Conservation (phyloP, 2,797 vertebrate species). For the Aselliscus stoliczkanus region DNA sequence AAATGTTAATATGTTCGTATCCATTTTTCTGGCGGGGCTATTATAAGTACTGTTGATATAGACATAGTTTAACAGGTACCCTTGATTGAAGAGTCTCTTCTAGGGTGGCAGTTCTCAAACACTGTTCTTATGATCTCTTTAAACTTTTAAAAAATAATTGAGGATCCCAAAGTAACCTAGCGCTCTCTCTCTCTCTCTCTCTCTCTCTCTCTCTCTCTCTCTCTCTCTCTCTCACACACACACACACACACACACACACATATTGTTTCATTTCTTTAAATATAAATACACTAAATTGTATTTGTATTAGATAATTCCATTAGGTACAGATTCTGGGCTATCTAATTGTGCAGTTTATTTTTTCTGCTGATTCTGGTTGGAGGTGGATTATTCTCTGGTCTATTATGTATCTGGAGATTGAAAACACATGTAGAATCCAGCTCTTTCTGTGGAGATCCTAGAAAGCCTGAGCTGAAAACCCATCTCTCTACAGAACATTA, state of each 20-base stretch:
- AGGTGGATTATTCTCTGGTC: neutral
- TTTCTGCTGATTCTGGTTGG: neutral
- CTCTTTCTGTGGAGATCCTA: neutral
- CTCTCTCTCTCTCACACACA: too few species aligned
- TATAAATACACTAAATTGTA: neutral
- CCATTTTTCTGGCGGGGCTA: neutral
- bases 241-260: too few species aligned
- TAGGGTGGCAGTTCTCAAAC: neutral
- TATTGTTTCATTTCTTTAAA: neutral
- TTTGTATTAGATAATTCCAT: neutral
- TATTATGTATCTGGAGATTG: neutral
- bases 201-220: neutral
- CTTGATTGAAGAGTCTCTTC: neutral
- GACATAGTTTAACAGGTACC: neutral
- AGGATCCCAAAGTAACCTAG: neutral
- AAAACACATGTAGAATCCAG: neutral
- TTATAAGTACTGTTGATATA: neutral
- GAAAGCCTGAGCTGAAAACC: neutral
- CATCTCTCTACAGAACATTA: neutral
- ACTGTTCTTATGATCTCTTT: neutral
- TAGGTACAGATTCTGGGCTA: neutral
- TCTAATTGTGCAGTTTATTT: neutral
- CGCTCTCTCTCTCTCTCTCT: neutral
- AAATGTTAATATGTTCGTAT: neutral
- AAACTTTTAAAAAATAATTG: neutral